Evolutionary conservation across 2,888 invertebrate genomes (phyloP).

Genomic region (Ctena decussata): DNA sequence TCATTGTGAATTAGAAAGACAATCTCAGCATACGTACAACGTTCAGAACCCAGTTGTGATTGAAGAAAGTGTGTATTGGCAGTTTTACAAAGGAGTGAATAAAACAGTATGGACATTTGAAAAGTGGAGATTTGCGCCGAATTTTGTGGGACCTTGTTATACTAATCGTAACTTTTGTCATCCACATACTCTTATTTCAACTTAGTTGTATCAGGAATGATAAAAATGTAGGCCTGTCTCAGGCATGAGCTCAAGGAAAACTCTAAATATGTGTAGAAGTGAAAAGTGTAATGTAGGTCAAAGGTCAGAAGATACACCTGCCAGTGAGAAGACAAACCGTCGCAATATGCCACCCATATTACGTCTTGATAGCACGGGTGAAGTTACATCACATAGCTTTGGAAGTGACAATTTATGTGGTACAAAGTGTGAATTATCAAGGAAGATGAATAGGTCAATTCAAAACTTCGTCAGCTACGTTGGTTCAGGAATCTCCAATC

Average conservation of each 20-base stretch:
- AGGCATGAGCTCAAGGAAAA: conserved; percentile 23
- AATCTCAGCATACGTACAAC: not conserved
- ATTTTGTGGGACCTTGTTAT: conserved; percentile 20
- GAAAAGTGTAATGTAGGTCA: not conserved
- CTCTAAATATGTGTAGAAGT: not conserved
- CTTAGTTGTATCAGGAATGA: not conserved
- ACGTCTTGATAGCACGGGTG: conserved; percentile 73
- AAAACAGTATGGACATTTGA: conserved; percentile 46
- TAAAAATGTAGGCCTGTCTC: not conserved
- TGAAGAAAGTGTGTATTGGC: not conserved
- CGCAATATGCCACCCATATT: conserved; percentile 49
- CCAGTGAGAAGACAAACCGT: not conserved
- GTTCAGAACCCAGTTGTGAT: not conserved
- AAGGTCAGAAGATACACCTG: not conserved
- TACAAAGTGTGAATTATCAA: not conserved
- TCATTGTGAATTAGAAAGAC: conserved; percentile 11
- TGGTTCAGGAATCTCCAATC: conserved; percentile 5
- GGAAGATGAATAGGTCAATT: not conserved
- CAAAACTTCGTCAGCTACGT: not conserved
- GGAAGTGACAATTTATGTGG: not conserved
- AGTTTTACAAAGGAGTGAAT: conserved; percentile 13
- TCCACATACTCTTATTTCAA: conserved; percentile 25
- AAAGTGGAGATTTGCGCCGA: conserved; percentile 49
- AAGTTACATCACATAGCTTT: conserved; percentile 55
- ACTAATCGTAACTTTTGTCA: not conserved